Percentiles rank a stretch among this genome's conserved stretches.
phyloP scores from a whole-genome alignment of 2,888 invertebrate genomes.

The Eumerus sabulonum region DNA sequence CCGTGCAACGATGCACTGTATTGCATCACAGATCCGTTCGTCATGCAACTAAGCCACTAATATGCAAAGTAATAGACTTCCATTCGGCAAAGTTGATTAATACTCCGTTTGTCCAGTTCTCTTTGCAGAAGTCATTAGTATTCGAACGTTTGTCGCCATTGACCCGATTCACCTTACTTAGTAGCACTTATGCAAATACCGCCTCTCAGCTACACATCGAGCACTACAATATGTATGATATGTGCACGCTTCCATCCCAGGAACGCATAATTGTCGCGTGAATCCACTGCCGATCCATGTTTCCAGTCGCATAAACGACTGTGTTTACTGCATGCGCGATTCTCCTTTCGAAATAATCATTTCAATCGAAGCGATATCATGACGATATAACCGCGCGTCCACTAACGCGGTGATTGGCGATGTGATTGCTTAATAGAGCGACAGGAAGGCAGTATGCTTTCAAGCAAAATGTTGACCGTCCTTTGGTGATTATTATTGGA shows the following conservation, averaged over 20 bases:
- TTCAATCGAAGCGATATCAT: conserved; percentile 39
- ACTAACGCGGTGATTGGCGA: conserved; percentile 3
- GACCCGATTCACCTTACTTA: conserved; percentile 35
- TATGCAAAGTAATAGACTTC: no score
- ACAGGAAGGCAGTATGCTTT: background rate
- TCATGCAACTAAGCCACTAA: no score
- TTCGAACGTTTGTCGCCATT: conserved; percentile 40
- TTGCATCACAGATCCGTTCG: no score
- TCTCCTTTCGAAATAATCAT: conserved; percentile 22
- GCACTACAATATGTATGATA: conserved; percentile 1
- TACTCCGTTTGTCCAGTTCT: no score
- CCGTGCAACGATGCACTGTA: no score
- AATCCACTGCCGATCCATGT: background rate
- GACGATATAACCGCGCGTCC: background rate
- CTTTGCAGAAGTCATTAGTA: conserved; percentile 23
- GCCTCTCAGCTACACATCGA: no score
- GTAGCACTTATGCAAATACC: conserved; percentile 23
- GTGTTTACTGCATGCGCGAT: background rate
- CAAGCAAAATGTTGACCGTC: conserved; percentile 9
- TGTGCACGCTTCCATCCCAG: background rate
- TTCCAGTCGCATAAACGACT: conserved; percentile 1
- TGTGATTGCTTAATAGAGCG: conserved; percentile 12
- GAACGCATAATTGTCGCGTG: conserved; percentile 6
- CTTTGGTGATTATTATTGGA: conserved; percentile 32
- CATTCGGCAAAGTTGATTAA: background rate